phyloP scores from a whole-genome alignment of 2,113 vertebrate genomes.

The Eulemur rufifrons region DNA sequence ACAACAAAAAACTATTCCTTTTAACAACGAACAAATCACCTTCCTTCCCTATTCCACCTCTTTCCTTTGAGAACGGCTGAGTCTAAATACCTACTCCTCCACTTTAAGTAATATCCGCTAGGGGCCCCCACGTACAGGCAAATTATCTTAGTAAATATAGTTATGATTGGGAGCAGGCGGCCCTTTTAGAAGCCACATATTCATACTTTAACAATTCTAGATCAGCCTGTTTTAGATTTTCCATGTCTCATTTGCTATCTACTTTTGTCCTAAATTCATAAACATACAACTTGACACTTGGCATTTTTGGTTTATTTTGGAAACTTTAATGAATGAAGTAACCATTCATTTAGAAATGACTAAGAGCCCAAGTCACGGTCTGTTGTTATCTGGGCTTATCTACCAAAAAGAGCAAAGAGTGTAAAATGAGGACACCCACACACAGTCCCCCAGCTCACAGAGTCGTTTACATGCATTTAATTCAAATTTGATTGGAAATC shows the following conservation, averaged over 20 bases:
- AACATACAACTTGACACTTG: neutral
- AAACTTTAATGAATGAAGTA: slow-evolving; percentile 20
- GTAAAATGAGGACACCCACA: slow-evolving; percentile 18
- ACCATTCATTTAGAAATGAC: slow-evolving; percentile 22
- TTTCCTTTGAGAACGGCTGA: neutral
- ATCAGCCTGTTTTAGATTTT: neutral
- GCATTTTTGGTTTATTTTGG: neutral
- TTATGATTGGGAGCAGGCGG: neutral
- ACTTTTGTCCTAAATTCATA: neutral
- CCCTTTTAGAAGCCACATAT: neutral
- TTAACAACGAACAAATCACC: neutral
- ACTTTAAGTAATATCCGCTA: neutral
- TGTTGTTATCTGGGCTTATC: slow-evolving; percentile 51
- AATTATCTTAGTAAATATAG: neutral
- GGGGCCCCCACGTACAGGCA: fast-evolving
- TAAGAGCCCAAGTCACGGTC: neutral
- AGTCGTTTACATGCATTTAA: neutral
- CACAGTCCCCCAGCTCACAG: neutral
- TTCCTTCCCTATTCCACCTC: neutral
- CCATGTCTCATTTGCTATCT: neutral
- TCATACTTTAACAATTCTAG: neutral
- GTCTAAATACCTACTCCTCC: neutral
- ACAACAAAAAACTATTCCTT: neutral
- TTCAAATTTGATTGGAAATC: slow-evolving; percentile 4
- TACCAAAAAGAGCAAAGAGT: neutral